Percentiles rank a stretch among this genome's conserved stretches.
Evolutionary conservation across 2,797 vertebrate species (phyloP).

Genomic region (Valencia hispanica): DNA sequence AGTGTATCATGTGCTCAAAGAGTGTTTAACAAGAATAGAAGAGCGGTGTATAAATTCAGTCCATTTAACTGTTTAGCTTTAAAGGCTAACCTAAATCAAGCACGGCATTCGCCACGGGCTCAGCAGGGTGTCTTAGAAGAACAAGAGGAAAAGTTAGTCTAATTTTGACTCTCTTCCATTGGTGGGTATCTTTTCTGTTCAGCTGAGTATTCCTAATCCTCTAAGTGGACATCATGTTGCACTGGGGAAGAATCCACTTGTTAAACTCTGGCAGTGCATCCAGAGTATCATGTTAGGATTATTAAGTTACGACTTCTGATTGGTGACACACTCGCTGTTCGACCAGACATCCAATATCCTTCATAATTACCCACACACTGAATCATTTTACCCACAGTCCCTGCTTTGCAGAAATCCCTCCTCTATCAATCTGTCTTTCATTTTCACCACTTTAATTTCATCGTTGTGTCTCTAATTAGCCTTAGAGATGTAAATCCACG

Average conservation of each 20-base stretch:
- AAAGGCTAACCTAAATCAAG: slow-evolving; percentile 18
- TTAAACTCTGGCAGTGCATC: slow-evolving; percentile 38
- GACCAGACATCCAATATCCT: slow-evolving; percentile 60
- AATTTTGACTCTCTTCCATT: not conserved
- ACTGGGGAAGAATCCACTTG: slow-evolving; percentile 6
- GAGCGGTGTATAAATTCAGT: not conserved
- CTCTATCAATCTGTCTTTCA: slow-evolving; percentile 52
- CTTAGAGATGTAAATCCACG: slow-evolving; percentile 60
- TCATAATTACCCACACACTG: slow-evolving; percentile 58
- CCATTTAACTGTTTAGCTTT: slow-evolving; percentile 1
- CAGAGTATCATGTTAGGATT: slow-evolving; percentile 45
- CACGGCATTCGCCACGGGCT: slow-evolving; percentile 11
- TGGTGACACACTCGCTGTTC: slow-evolving; percentile 41
- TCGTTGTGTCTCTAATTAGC: slow-evolving; percentile 69
- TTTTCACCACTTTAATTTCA: slow-evolving; percentile 64
- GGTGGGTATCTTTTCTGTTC: slow-evolving; percentile 16
- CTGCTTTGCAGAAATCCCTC: slow-evolving; percentile 31
- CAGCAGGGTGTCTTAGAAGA: slow-evolving; percentile 24
- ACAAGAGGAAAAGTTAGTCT: slow-evolving; percentile 24
- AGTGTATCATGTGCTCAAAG: not conserved
- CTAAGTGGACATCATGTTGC: slow-evolving; percentile 13
- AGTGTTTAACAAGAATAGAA: not conserved
- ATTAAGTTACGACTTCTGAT: slow-evolving; percentile 51
- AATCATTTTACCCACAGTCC: slow-evolving; percentile 47
- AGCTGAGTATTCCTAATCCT: slow-evolving; percentile 8